Conservation (phyloP, 2,888 invertebrate species). For the Andrena hattorfiana region DNA sequence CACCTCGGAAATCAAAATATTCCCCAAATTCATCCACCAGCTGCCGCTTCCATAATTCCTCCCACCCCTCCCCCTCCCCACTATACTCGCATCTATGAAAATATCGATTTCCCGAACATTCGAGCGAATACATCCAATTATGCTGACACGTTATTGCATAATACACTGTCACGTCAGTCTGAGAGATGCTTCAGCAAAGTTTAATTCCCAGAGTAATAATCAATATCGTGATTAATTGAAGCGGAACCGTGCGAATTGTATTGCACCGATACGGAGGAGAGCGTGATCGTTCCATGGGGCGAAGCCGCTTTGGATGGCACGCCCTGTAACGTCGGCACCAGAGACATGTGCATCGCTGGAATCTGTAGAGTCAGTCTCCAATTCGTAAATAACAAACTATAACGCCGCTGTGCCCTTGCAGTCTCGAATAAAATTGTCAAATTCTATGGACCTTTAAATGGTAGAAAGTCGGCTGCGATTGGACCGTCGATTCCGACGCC, state of each 20-base stretch:
- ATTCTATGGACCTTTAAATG: slow-evolving; percentile 39
- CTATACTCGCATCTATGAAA: background rate
- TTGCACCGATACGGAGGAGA: slow-evolving; percentile 87
- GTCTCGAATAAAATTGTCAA: background rate
- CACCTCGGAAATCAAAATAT: background rate
- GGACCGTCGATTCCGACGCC: slow-evolving; percentile 88
- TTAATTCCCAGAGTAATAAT: slow-evolving; percentile 24
- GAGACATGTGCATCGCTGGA: slow-evolving; percentile 89
- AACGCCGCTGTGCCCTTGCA: background rate
- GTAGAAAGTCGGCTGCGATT: slow-evolving; percentile 90
- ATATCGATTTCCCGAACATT: background rate
- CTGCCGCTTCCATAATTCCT: too few relatives aligned
- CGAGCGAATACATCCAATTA: background rate
- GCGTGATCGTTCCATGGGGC: slow-evolving; percentile 87
- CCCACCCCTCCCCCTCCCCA: background rate
- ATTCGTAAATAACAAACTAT: background rate
- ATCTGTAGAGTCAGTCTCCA: slow-evolving; percentile 86
- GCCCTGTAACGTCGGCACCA: slow-evolving; percentile 87
- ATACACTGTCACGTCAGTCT: background rate
- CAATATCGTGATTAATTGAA: slow-evolving; percentile 63
- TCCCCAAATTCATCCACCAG: too few relatives aligned
- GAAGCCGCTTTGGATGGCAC: slow-evolving; percentile 89
- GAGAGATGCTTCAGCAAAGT: background rate
- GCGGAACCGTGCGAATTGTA: slow-evolving; percentile 87
- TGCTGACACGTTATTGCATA: background rate